Conservation (phyloP, 2,888 invertebrate species). For the Meliscaeva auricollis region DNA sequence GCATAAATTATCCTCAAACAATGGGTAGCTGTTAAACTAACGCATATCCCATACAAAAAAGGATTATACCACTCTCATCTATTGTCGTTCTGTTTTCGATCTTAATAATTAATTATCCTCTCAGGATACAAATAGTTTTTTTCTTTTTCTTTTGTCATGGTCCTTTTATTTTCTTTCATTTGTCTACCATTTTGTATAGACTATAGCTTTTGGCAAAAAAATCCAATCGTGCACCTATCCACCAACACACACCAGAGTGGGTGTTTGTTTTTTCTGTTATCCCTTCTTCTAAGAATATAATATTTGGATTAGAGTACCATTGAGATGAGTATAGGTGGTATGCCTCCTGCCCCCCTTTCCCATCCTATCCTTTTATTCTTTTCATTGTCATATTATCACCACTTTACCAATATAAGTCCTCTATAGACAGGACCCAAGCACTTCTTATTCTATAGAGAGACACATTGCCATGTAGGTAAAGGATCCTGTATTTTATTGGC, state of each 20-base stretch:
- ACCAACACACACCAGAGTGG: too few relatives aligned
- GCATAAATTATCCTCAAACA: slow-evolving; percentile 69
- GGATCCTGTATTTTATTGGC: slow-evolving; percentile 71
- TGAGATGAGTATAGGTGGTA: slow-evolving; percentile 42
- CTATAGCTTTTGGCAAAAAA: slow-evolving; percentile 5
- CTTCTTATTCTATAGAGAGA: background rate
- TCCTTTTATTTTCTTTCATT: background rate
- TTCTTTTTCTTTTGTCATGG: slow-evolving; percentile 16
- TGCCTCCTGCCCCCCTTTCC: background rate
- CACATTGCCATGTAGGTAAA: too few relatives aligned
- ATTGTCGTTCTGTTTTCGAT: slow-evolving; percentile 69
- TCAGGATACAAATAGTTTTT: slow-evolving; percentile 49
- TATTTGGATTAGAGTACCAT: slow-evolving; percentile 65
- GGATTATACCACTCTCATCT: slow-evolving; percentile 59
- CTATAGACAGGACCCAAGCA: slow-evolving; percentile 20
- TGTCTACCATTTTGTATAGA: slow-evolving; percentile 14
- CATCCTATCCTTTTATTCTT: background rate
- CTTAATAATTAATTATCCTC: slow-evolving; percentile 76
- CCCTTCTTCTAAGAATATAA: slow-evolving; percentile 40
- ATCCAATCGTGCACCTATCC: slow-evolving; percentile 40
- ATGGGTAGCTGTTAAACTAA: background rate
- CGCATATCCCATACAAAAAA: slow-evolving; percentile 23
- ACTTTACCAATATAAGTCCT: slow-evolving; percentile 58
- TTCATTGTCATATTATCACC: slow-evolving; percentile 61
- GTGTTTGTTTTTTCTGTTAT: too few relatives aligned